Conservation (phyloP, 2,797 vertebrate genomes). For the Chromis chromis region DNA sequence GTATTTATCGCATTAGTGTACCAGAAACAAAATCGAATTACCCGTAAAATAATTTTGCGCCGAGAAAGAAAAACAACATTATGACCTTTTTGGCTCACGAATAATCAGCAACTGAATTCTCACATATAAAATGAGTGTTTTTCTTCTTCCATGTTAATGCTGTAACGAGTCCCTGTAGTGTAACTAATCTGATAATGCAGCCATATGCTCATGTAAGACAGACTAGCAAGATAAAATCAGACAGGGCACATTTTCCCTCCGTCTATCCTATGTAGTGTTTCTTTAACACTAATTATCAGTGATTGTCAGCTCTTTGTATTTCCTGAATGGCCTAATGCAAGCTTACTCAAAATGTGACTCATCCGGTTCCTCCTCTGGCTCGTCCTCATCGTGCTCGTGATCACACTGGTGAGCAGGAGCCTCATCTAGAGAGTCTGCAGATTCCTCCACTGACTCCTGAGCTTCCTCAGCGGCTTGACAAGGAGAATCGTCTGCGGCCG, state of each 20-base stretch:
- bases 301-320: slow-evolving; percentile 64
- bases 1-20: slow-evolving; percentile 39
- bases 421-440: slow-evolving; percentile 29
- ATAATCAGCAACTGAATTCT: slow-evolving; percentile 51
- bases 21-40: slow-evolving; percentile 36
- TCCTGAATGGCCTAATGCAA: slow-evolving; percentile 22
- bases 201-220: not conserved
- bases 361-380: slow-evolving; percentile 25
- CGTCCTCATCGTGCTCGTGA: slow-evolving; percentile 38
- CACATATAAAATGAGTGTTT: slow-evolving; percentile 28
- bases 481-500: not conserved
- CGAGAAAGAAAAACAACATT: slow-evolving; percentile 11
- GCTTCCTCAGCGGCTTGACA: slow-evolving; percentile 21
- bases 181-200: slow-evolving; percentile 16
- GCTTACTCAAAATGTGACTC: slow-evolving; percentile 53
- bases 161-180: slow-evolving; percentile 47
- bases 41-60: slow-evolving; percentile 29
- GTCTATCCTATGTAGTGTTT: slow-evolving; percentile 26
- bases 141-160: slow-evolving; percentile 18
- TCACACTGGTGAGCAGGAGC: slow-evolving; percentile 42
- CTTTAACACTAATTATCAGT: slow-evolving; percentile 15
- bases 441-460: slow-evolving; percentile 31
- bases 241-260: not conserved
- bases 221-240: not conserved
- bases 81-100: slow-evolving; percentile 30